phyloP scores from a whole-genome alignment of 2,113 vertebrate genomes.

The Uropsilus gracilis region DNA sequence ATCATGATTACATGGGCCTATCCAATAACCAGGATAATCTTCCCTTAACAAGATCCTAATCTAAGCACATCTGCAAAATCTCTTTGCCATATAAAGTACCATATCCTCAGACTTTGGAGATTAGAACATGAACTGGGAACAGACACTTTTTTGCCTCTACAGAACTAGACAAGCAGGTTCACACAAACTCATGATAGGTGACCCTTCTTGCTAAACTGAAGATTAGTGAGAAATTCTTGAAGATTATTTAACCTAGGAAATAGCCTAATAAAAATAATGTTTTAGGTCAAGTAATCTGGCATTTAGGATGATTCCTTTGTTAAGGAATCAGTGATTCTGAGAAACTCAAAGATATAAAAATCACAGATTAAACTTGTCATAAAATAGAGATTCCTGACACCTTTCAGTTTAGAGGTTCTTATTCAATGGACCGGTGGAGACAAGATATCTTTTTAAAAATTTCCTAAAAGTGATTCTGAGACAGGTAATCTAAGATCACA shows the following conservation, averaged over 20 bases:
- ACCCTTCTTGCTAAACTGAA: too few relatives aligned
- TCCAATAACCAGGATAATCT: not conserved
- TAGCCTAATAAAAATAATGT: too few relatives aligned
- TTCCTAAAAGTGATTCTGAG: not conserved
- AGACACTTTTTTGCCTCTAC: not conserved
- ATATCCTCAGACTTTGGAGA: not conserved
- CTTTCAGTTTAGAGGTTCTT: not conserved
- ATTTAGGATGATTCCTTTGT: constrained; percentile 17
- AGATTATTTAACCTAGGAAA: too few relatives aligned
- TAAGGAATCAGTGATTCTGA: not conserved
- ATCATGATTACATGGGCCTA: not conserved
- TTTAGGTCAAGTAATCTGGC: not conserved
- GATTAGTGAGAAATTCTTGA: too few relatives aligned
- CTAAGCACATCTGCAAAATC: not conserved
- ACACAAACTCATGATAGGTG: too few relatives aligned
- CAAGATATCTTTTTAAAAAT: not conserved
- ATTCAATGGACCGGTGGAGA: not conserved
- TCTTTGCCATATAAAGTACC: not conserved
- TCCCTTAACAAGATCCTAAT: not conserved
- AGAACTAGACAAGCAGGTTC: not conserved
- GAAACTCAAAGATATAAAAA: constrained; percentile 1
- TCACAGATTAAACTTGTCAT: not conserved
- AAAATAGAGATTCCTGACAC: not conserved
- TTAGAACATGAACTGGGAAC: too few relatives aligned
- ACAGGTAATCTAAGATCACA: not conserved